Conservation (phyloP, 64 coral and sea anemone genomes). For the Porites lutea region DNA sequence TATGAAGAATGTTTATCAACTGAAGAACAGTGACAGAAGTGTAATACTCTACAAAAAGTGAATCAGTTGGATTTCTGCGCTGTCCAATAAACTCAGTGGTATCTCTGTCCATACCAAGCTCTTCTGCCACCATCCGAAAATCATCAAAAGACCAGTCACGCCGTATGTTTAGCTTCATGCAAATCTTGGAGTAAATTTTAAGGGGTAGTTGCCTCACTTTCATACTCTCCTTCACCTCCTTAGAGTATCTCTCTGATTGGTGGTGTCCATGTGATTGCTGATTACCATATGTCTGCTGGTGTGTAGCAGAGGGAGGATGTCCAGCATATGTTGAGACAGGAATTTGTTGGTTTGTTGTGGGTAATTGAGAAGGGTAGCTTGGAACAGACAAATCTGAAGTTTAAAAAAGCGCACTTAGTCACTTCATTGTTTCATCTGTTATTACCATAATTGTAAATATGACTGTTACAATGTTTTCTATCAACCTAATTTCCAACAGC, state of each 20-base stretch:
- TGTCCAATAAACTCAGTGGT: neutral
- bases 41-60: neutral
- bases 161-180: slow-evolving; percentile 14
- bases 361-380: too few relatives aligned
- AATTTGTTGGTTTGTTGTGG: too few relatives aligned
- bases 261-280: neutral
- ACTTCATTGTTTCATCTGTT: too few relatives aligned
- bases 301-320: neutral
- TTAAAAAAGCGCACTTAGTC: too few relatives aligned
- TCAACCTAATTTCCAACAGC: too few relatives aligned
- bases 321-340: neutral
- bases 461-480: too few relatives aligned
- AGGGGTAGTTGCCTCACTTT: neutral
- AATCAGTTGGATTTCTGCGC: neutral
- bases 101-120: slow-evolving; percentile 32
- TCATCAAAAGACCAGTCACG: slow-evolving; percentile 24
- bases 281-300: neutral
- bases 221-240: neutral
- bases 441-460: too few relatives aligned
- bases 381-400: too few relatives aligned
- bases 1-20: neutral
- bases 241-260: neutral
- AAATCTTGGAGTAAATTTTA: slow-evolving; percentile 27
- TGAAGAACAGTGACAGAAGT: neutral
- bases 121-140: slow-evolving; percentile 39